Evolutionary conservation across 2,797 vertebrate genomes (phyloP), one percentile per base, ranked within the genome.

Genomic region (Florisuga fusca): DNA sequence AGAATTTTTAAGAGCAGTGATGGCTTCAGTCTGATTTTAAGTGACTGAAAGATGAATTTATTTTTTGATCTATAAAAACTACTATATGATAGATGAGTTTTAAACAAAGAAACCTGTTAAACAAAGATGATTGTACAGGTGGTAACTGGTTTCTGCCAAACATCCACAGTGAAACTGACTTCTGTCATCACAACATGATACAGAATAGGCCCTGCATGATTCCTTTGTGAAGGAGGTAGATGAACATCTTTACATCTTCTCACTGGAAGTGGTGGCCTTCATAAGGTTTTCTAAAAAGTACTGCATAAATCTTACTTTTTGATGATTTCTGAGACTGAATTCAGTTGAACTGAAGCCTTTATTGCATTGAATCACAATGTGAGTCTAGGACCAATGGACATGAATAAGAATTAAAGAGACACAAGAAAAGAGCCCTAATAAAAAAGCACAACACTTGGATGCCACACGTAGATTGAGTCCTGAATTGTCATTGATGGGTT

Each of bases 401-500:
- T 85, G 90, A 97, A 95, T 94, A 96, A 97, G 73, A 96, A 96
- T 95, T 97, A 95, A 97, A 95, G 68, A 96, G 84, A 94, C 93
- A 85, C 86, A 89, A 94, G 92, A 95, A 97, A 77, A 95, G 55
- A 96, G 61, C 63, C 80, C 50, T 87, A 69, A 85, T 92, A 95
- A 96, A 97, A 94, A 95, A 79, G 27, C 4, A 1, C 72, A 89
- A 62, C 45, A 58, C 71, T 95, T 94, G 74, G 74, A 79, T 87
- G 67, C 48, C 73, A 66, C 83, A 77, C 75, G 96, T 96, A 97
- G 92, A 97, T 76, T 92, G 90, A 94, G 76, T 95, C 84, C 77
- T 94, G 93, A 96, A 97, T 96, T 97, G 96, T 96, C 94, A 79
- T 79, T 92, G 97, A 96, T 66, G 58, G 87, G 90, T 97, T 97